These are phyloP conservation scores for Corythucha ciliata DNA, from an alignment of 2,888 invertebrate genomes.

Conservation along the genomic window DNA sequence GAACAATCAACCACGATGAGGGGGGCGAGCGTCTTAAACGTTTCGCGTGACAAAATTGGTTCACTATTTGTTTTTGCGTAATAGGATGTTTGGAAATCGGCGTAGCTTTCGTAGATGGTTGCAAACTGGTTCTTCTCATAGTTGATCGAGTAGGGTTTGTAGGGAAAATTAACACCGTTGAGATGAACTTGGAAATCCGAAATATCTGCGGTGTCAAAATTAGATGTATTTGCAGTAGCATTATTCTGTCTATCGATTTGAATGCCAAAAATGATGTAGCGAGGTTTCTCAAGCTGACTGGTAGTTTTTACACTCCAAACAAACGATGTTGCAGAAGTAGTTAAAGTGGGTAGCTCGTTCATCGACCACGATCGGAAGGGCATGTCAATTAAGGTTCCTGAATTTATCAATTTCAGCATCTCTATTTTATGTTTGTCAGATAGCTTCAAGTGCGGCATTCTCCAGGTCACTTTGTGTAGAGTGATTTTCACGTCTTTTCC, in stretches of 20 bases:
- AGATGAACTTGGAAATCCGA: constrained; percentile 5
- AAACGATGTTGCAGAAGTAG: constrained; percentile 3
- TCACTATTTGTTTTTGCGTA: neutral
- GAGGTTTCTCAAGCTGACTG: constrained; percentile 6
- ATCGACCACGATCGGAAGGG: too few relatives aligned
- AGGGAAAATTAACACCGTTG: neutral
- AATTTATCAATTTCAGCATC: neutral
- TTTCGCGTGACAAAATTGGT: neutral
- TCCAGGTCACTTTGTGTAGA: constrained; percentile 33
- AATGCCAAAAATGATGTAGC: neutral
- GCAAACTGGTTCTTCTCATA: neutral
- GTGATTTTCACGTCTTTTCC: constrained; percentile 21
- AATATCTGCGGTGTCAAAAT: neutral
- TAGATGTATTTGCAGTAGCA: neutral
- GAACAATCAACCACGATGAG: neutral
- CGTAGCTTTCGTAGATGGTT: neutral
- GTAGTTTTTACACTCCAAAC: neutral
- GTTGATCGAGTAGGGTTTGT: neutral
- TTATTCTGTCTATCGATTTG: constrained; percentile 10
- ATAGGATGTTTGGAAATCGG: neutral
- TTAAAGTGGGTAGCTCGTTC: neutral
- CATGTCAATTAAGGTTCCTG: too few relatives aligned
- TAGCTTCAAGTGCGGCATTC: constrained; percentile 30
- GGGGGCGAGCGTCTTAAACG: neutral
- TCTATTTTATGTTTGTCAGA: constrained; percentile 34